These are phyloP conservation scores for Tachysurus fulvidraco DNA, from an alignment of 2,113 vertebrate genomes.

Conservation along the genomic window DNA sequence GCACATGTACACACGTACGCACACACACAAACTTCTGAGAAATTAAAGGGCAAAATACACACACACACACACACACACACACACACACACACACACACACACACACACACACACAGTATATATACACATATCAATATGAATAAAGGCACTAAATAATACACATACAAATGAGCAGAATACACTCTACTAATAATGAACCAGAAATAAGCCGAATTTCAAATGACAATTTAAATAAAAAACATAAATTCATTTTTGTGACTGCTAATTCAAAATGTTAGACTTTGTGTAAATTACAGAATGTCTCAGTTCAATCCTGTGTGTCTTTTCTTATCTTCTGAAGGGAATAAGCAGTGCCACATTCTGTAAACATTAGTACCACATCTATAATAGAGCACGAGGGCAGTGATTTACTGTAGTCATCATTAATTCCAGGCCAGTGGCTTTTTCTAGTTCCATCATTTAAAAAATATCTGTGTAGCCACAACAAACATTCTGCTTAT, in stretches of 20 bases:
- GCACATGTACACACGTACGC: too few species aligned
- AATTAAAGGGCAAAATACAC: neutral
- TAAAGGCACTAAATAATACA: neutral
- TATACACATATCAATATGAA: neutral
- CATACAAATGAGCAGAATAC: neutral
- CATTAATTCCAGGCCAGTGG: constrained; percentile 50
- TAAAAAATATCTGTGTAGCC: neutral
- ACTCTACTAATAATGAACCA: neutral
- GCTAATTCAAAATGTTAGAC: neutral
- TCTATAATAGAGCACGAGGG: constrained; percentile 25
- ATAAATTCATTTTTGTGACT: neutral
- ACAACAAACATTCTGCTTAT: neutral
- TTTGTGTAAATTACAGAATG: neutral
- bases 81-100: too few species aligned
- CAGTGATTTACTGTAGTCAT: constrained; percentile 35
- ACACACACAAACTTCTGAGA: neutral
- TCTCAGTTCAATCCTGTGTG: neutral
- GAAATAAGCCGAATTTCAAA: neutral
- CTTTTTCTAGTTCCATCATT: neutral
- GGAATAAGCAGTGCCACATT: neutral
- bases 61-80: too few species aligned
- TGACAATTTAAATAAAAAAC: neutral
- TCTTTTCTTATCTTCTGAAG: neutral
- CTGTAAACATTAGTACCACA: neutral
- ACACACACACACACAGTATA: too few species aligned